phyloP scores from a whole-genome alignment of 1,140 invertebrate species.

The Leptopilina clavipes region DNA sequence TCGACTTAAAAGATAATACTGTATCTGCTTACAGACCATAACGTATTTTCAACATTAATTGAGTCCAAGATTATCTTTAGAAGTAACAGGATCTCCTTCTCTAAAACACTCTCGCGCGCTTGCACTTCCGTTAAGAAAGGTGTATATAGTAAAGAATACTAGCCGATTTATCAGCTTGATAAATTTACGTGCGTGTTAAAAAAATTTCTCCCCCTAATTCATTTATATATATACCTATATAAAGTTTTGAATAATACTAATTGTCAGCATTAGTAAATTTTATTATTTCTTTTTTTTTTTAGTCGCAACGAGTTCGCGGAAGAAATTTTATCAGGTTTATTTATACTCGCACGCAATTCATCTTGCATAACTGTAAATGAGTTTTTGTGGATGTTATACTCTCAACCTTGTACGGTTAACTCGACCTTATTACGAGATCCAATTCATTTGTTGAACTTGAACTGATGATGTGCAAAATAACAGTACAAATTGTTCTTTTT shows the following conservation, averaged over 20 bases:
- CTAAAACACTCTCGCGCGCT: conserved; percentile 27
- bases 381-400: conserved; percentile 13
- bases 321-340: conserved; percentile 14
- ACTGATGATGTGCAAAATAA: conserved; percentile 2
- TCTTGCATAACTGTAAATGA: conserved; percentile 23
- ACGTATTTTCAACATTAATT: conserved; percentile 30
- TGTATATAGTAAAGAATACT: neutral
- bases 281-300: neutral
- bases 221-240: no score
- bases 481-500: conserved; percentile 5
- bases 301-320: neutral
- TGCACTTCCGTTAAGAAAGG: conserved; percentile 19
- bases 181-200: neutral
- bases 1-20: conserved; percentile 20
- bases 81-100: conserved; percentile 27
- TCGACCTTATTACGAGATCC: conserved; percentile 10
- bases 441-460: conserved; percentile 22
- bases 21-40: conserved; percentile 26
- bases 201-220: neutral
- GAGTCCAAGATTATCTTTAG: conserved; percentile 27
- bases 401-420: conserved; percentile 23
- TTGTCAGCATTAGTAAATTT: neutral
- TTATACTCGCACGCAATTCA: conserved; percentile 18
- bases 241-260: neutral
- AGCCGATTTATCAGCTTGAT: neutral